These are phyloP conservation scores for Zosterops pallidus DNA, from an alignment of 2,113 vertebrate genomes.

Conservation along the genomic window DNA sequence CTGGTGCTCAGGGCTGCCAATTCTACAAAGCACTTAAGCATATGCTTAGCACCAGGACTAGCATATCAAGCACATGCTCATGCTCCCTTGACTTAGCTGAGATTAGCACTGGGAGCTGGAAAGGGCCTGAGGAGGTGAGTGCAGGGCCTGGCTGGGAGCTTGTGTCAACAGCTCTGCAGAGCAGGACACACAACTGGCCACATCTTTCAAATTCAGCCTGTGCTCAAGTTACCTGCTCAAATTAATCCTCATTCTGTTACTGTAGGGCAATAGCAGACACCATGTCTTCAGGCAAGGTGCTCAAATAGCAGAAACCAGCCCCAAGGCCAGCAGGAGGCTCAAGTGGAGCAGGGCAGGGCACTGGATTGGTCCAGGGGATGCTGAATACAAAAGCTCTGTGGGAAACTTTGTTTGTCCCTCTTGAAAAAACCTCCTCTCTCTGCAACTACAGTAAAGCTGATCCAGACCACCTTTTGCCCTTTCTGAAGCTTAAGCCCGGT, in stretches of 20 bases:
- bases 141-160: neutral
- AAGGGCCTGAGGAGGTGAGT: neutral
- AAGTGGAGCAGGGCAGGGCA: neutral
- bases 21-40: conserved; percentile 28
- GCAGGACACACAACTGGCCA: neutral
- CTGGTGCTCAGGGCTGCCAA: neutral
- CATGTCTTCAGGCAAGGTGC: neutral
- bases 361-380: neutral
- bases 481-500: neutral
- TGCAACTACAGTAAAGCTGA: neutral
- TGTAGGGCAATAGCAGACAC: neutral
- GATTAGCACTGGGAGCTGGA: conserved; percentile 21
- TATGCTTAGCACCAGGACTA: conserved; percentile 1
- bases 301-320: neutral
- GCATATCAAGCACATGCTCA: neutral
- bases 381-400: neutral
- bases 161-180: neutral
- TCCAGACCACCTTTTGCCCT: neutral
- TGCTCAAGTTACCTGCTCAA: neutral
- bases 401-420: neutral
- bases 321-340: neutral
- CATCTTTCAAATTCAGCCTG: neutral
- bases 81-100: neutral
- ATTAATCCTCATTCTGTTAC: neutral
- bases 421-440: neutral